phyloP scores from a whole-genome alignment of 2,888 invertebrate genomes.

The Pteria penguin region DNA sequence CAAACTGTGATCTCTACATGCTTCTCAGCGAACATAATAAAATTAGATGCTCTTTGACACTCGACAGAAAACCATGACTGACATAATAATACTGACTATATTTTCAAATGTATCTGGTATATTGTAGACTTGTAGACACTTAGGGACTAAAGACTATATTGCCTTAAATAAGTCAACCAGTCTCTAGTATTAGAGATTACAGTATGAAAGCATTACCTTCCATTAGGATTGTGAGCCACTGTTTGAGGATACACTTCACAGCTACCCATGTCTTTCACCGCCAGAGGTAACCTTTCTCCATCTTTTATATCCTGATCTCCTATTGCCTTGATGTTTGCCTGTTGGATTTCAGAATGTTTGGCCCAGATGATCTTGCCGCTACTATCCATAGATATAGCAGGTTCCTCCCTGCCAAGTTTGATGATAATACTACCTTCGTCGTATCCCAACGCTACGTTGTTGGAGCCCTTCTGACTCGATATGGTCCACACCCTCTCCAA shows the following conservation, averaged over 20 bases:
- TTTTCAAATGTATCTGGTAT: no score
- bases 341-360: conserved; percentile 98
- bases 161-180: no score
- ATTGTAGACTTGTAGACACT: no score
- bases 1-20: no score
- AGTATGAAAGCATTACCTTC: conserved; percentile 85
- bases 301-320: conserved; percentile 86
- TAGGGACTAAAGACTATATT: no score
- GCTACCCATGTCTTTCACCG: conserved; percentile 99
- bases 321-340: conserved; percentile 92
- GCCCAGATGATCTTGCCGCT: conserved; percentile 99
- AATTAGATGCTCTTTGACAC: no score
- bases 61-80: no score
- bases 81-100: no score
- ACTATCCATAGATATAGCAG: conserved; percentile 99
- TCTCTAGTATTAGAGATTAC: no score
- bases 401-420: conserved; percentile 97
- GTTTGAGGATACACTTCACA: conserved; percentile 99
- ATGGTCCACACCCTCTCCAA: conserved; percentile 99
- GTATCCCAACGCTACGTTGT: conserved; percentile 97
- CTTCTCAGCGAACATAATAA: no score
- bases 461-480: conserved; percentile 93
- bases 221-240: conserved; percentile 98
- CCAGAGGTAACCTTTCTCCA: conserved; percentile 94
- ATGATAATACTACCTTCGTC: conserved; percentile 98